A percentile compares a stretch with the other conserved stretches of the same genome.
Conservation (phyloP, 1,140 invertebrate genomes). For the Globodera rostochiensis region DNA sequence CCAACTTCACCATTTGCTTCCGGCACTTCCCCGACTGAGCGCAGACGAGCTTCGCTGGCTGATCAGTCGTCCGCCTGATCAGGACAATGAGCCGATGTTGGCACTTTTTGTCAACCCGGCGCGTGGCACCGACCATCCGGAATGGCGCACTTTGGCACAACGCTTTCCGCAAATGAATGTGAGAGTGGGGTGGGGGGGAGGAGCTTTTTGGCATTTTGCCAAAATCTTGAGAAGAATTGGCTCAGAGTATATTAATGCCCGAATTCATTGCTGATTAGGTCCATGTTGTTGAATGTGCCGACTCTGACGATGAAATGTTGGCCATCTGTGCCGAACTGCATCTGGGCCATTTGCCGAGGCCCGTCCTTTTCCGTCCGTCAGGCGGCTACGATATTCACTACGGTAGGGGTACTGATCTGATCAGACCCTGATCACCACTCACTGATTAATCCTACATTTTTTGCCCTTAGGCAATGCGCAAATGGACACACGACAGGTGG, state of each 20-base stretch:
- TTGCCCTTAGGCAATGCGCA: conserved; percentile 49
- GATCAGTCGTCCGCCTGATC: neutral
- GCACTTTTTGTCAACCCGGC: neutral
- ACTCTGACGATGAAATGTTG: conserved; percentile 36
- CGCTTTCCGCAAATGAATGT: conserved; percentile 19
- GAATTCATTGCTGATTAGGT: neutral
- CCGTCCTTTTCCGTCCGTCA: conserved; percentile 75
- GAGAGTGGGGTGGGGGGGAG: neutral
- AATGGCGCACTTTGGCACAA: conserved; percentile 25
- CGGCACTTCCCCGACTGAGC: neutral
- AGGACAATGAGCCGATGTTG: conserved; percentile 11
- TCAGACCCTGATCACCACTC: neutral
- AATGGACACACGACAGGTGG: conserved; percentile 73
- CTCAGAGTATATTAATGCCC: too few species aligned
- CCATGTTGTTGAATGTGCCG: conserved; percentile 21
- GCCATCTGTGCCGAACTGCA: conserved; percentile 70
- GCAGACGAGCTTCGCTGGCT: neutral
- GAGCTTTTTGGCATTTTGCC: too few species aligned
- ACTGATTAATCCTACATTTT: neutral
- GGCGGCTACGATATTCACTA: conserved; percentile 77
- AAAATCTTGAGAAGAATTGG: too few species aligned
- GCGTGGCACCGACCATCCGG: conserved; percentile 7
- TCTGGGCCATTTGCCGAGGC: conserved; percentile 73
- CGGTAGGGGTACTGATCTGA: conserved; percentile 66
- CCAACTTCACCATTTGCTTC: conserved; percentile 7